phyloP scores from a whole-genome alignment of 1,140 invertebrate species.

The Scaptomyza pallida region DNA sequence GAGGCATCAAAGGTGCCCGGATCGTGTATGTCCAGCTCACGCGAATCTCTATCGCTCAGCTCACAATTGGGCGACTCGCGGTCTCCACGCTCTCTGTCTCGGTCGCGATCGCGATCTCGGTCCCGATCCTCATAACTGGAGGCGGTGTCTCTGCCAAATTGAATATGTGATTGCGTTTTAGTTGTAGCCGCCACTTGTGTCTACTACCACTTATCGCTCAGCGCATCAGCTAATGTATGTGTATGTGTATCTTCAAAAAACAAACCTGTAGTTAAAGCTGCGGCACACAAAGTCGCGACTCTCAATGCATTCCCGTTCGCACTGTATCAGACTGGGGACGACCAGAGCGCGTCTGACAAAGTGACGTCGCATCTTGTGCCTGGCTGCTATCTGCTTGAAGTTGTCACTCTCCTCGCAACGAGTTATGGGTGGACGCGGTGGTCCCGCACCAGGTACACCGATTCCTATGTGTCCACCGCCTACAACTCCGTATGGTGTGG shows the following conservation, averaged over 20 bases:
- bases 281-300: conserved; percentile 93
- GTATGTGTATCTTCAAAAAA: not conserved
- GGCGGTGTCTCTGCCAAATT: conserved; percentile 85
- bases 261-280: conserved; percentile 92
- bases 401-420: conserved; percentile 91
- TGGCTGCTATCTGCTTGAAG: conserved; percentile 91
- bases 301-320: conserved; percentile 92
- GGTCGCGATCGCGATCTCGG: conserved; percentile 50
- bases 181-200: conserved; percentile 4
- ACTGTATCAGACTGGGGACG: conserved; percentile 89
- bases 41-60: conserved; percentile 92
- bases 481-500: conserved; percentile 59
- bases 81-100: conserved; percentile 86
- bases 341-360: conserved; percentile 91
- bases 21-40: conserved; percentile 93
- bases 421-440: conserved; percentile 78
- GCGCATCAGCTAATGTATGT: conserved; percentile 23
- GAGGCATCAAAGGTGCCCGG: conserved; percentile 93
- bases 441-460: conserved; percentile 55
- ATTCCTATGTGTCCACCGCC: conserved; percentile 49
- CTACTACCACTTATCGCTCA: conserved; percentile 18
- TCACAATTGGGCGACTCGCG: conserved; percentile 92
- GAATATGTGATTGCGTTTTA: conserved; percentile 58
- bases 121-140: conserved; percentile 86
- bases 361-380: conserved; percentile 90